phyloP scores from a whole-genome alignment of 2,888 invertebrate genomes.

The Ochropleura plecta region DNA sequence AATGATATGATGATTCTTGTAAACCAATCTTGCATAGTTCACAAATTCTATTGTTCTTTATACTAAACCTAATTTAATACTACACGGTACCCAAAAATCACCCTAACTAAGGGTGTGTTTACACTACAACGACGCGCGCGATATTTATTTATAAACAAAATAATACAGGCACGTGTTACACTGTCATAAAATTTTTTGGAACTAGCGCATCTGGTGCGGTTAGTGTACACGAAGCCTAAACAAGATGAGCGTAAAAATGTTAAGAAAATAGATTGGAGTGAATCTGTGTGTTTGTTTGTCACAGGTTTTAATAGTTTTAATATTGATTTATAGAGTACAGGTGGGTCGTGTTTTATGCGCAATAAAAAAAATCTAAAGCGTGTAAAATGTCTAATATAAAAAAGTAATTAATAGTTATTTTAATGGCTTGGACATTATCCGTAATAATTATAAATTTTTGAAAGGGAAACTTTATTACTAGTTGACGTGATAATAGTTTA shows the following conservation, averaged over 20 bases:
- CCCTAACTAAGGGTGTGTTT: conserved; percentile 84
- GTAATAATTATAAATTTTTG: conserved; percentile 39
- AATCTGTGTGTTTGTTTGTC: conserved; percentile 63
- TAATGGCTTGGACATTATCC: conserved; percentile 37
- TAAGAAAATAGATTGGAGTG: conserved; percentile 59
- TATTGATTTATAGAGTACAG: conserved; percentile 64
- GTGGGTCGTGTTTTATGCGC: conserved; percentile 62
- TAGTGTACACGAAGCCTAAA: conserved; percentile 69
- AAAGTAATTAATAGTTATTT: conserved; percentile 52
- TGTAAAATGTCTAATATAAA: conserved; percentile 59
- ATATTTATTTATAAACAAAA: conserved; percentile 87
- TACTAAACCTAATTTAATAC: not conserved
- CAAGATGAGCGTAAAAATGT: conserved; percentile 56
- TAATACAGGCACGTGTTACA: conserved; percentile 85
- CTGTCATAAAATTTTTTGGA: conserved; percentile 85
- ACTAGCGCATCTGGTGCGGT: conserved; percentile 85
- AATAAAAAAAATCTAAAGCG: conserved; percentile 52
- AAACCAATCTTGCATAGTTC: too few relatives aligned
- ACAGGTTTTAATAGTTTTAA: conserved; percentile 62
- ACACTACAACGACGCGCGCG: conserved; percentile 78
- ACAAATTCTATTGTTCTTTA: not conserved
- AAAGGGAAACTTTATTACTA: conserved; percentile 3
- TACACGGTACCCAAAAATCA: conserved; percentile 64
- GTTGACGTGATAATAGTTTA: not conserved
- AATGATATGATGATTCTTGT: too few relatives aligned